phyloP scores from a whole-genome alignment of 2,797 vertebrate species.

The Coluber constrictor region DNA sequence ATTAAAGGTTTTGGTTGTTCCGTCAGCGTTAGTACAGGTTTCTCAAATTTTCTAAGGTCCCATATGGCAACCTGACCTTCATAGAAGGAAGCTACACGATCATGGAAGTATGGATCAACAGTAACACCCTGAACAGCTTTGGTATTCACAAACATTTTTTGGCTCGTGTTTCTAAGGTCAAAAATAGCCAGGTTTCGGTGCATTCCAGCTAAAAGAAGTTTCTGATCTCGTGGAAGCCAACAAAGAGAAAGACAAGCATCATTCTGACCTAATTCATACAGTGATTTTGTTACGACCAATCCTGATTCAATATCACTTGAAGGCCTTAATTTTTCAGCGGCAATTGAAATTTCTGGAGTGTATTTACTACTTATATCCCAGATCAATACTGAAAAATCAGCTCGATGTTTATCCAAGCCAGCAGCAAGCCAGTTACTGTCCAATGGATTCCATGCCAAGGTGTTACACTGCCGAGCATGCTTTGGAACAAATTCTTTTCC shows the following conservation, averaged over 20 bases:
- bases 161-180: constrained; percentile 94
- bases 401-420: constrained; percentile 93
- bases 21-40: constrained; percentile 91
- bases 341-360: constrained; percentile 79
- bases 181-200: constrained; percentile 96
- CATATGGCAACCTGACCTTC: constrained; percentile 99
- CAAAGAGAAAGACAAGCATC: constrained; percentile 96
- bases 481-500: constrained; percentile 98
- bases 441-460: constrained; percentile 92
- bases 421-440: constrained; percentile 95
- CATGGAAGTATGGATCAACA: constrained; percentile 91
- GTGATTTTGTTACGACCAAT: constrained; percentile 88
- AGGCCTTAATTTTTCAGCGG: constrained; percentile 87
- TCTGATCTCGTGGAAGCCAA: constrained; percentile 95
- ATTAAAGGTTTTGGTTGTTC: constrained; percentile 95
- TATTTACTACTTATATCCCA: constrained; percentile 98
- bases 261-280: constrained; percentile 95
- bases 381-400: constrained; percentile 95
- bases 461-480: constrained; percentile 95
- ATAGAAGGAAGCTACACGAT: constrained; percentile 95
- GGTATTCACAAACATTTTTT: constrained; percentile 98
- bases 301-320: constrained; percentile 84
- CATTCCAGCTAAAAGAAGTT: constrained; percentile 95
- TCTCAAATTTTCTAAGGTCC: constrained; percentile 97
- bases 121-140: constrained; percentile 97